These are phyloP conservation scores for Trichopria drosophilae DNA, from an alignment of 2,888 invertebrate species.

Conservation along the genomic window DNA sequence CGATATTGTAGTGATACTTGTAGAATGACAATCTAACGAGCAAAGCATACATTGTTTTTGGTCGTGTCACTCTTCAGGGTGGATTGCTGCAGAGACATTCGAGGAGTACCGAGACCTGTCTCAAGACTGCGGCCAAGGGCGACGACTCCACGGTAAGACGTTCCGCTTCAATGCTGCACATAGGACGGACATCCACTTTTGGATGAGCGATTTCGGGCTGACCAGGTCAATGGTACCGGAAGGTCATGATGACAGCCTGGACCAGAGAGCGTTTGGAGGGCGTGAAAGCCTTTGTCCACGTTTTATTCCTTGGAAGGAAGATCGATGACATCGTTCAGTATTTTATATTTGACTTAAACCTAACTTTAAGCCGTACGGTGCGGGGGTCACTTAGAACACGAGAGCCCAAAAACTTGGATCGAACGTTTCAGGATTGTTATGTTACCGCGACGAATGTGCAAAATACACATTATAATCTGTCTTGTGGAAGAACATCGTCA, in stretches of 20 bases:
- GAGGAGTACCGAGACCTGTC: constrained; percentile 42
- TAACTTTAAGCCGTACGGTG: constrained; percentile 20
- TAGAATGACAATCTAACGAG: background rate
- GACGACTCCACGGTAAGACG: constrained; percentile 36
- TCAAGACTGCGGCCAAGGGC: constrained; percentile 45
- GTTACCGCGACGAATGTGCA: too few species aligned
- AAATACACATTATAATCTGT: too few species aligned
- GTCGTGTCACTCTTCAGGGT: constrained; percentile 51
- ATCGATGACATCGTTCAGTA: constrained; percentile 27
- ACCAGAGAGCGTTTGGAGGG: background rate
- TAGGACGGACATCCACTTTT: constrained; percentile 43
- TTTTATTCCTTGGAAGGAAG: too few species aligned
- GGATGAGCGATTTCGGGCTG: too few species aligned
- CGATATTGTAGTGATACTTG: constrained; percentile 2
- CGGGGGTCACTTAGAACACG: constrained; percentile 20
- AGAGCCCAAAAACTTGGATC: constrained; percentile 53
- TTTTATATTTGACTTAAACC: constrained; percentile 21
- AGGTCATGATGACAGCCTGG: background rate
- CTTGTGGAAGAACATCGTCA: background rate
- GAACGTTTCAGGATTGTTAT: constrained; percentile 54
- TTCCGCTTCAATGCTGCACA: constrained; percentile 40
- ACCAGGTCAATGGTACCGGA: too few species aligned
- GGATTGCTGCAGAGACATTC: constrained; percentile 50
- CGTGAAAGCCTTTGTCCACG: constrained; percentile 3
- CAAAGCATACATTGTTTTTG: constrained; percentile 40